Evolutionary conservation across 2,113 vertebrate genomes (phyloP), one percentile per base, ranked within the genome.

Genomic region (Piaya cayana): DNA sequence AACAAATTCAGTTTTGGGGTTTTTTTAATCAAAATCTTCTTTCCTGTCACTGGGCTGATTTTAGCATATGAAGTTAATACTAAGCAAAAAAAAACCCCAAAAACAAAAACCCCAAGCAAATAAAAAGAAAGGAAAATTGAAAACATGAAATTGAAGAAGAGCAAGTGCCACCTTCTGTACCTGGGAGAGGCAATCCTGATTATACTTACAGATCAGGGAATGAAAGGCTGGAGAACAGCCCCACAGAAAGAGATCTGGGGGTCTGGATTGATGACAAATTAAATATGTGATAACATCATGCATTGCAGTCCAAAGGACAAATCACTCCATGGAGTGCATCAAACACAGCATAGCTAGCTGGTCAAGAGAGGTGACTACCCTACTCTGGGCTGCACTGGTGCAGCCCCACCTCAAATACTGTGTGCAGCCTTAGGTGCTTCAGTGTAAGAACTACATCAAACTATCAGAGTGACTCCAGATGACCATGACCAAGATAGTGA

Each of bases 161-260:
- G 5, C 37, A 55, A 14, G 15, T n/a, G 15, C 12, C 9, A 5
- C 29, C 68, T 82, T 88, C 36, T 74, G 12, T 17, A 37, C 6
- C 36, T 79, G 20, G 6, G 20, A 64, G 0, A 3, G 1, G 2
- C n/a, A 65, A 34, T 52, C 12, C 11, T 50, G 14, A 13, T 45
- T 69, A 17, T 45, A 27, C 0, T 0, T 59, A 47, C 1, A 50
- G n/a, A 18, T 0, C 15, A 6, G 12, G 34, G 26, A 1, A 60
- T 0, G 1, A 42, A 17, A 30, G 19, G 4, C 11, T 74, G 15
- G 12, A 22, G 2, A 78, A 9, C 21, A 82, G 27, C 8, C 45
- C 27, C 10, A 9, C 9, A 87, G 15, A 52, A 45, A 70, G 26
- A 39, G 5, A 22, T 60, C 15, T 45, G 25, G 7, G 3, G 4